Percentiles rank a stretch among this genome's conserved stretches.
These are phyloP conservation scores for Apamea epomidion DNA, from an alignment of 2,888 invertebrate genomes.

Conservation along the genomic window DNA sequence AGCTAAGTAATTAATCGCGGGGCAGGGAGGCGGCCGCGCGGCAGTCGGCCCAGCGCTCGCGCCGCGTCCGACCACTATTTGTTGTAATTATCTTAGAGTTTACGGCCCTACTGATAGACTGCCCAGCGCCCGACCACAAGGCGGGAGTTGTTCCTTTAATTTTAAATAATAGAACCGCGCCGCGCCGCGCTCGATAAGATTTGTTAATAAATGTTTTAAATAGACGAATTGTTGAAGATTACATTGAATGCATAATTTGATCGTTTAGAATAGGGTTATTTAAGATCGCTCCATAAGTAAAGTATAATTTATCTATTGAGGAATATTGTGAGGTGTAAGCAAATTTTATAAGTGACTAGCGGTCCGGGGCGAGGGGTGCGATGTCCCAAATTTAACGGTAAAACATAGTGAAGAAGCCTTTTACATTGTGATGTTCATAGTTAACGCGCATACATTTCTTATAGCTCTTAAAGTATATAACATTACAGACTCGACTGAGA, in stretches of 20 bases:
- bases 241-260: conserved; percentile 89
- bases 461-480: conserved; percentile 82
- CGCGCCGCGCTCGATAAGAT: conserved; percentile 78
- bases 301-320: conserved; percentile 89
- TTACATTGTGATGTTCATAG: conserved; percentile 89
- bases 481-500: conserved; percentile 84
- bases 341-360: conserved; percentile 84
- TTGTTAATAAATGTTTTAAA: conserved; percentile 86
- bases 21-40: conserved; percentile 67
- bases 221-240: conserved; percentile 87
- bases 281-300: conserved; percentile 90
- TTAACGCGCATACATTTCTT: conserved; percentile 86
- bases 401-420: conserved; percentile 84
- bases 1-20: conserved; percentile 87
- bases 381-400: conserved; percentile 84
- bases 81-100: conserved; percentile 85
- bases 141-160: conserved; percentile 81
- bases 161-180: conserved; percentile 78
- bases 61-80: conserved; percentile 71
- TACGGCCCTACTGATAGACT: conserved; percentile 82
- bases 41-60: conserved; percentile 64
- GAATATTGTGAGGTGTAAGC: conserved; percentile 86
- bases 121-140: conserved; percentile 61
- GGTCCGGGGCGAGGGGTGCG: conserved; percentile 87
- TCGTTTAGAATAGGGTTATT: conserved; percentile 90